Base-by-base conservation (phyloP, 2,113 vertebrate species). In the Taurulus bubalis region DNA sequence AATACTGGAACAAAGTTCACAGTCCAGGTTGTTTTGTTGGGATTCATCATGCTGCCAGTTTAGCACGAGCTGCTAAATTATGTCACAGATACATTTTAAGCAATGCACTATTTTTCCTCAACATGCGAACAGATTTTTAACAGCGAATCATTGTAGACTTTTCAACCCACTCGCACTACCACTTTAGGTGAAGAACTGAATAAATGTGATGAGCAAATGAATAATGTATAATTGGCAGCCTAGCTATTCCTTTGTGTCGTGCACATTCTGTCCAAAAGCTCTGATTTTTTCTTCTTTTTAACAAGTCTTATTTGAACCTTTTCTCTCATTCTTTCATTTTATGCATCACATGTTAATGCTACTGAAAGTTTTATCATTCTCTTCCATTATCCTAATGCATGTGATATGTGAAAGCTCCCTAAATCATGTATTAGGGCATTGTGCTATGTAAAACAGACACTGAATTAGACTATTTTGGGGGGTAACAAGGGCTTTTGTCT, bases 311-410 rank as follows among this genome's bases (percentile, higher is more conserved):
- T 89, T 91, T 92, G 76, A 87, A 81, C 65, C 70, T 79, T 85
- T 89, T 81, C 76, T 76, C 76, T 83, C 45, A 65, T 85, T 85
- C 78, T 84, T 90, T 92, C 90, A 90, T 92, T 92, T 93, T 90
- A 94, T 92, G 92, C 94, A 94, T 95, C 90, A 92, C 86, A 93
- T 93, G 91, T 94, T 94, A 94, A 95, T 94, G 93, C 93, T 94
- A 24, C 83, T 95, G 71, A 94, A 95, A 94, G 69, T 94, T 95
- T 94, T 89, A 95, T 94, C 64, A 92, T 90, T 82, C 55, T 3
- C 77, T 86, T 94, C 93, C 91, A 94, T 94, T 95, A 93, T 93
- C 89, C 79, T 94, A 94, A 95, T 93, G 94, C 91, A 91, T 89
- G 71, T 75, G 83, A 88, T 91, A 88, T 40, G 80, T 68, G 77